Conservation (phyloP, 1,140 invertebrate genomes). For the Bradynema listronoti region DNA sequence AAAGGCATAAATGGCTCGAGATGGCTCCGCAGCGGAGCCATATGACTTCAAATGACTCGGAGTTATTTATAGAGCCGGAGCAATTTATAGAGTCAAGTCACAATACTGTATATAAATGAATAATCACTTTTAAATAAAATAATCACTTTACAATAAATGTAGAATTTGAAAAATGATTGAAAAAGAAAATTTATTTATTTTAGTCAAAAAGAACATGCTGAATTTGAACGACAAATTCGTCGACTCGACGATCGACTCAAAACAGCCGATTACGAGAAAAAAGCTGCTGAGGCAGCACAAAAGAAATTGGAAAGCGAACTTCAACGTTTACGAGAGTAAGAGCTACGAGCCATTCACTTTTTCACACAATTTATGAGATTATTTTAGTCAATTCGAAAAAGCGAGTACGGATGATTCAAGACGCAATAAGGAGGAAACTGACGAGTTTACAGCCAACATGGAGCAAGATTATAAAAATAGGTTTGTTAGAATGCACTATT, state of each 20-base stretch:
- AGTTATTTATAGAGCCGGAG: too few species aligned
- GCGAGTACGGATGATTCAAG: constrained; percentile 44
- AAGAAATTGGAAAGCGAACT: constrained; percentile 53
- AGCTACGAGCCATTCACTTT: background rate
- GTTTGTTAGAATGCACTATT: too few species aligned
- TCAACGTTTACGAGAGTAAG: constrained; percentile 46
- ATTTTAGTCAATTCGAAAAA: constrained; percentile 50
- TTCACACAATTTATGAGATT: constrained; percentile 6
- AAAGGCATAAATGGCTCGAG: constrained; percentile 1
- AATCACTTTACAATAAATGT: constrained; percentile 6
- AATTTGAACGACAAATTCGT: constrained; percentile 44
- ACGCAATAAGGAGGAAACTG: constrained; percentile 49
- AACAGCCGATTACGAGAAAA: constrained; percentile 37
- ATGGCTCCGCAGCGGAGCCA: too few species aligned
- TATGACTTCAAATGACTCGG: too few species aligned
- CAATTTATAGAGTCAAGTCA: too few species aligned
- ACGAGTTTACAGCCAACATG: constrained; percentile 44
- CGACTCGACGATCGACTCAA: constrained; percentile 54
- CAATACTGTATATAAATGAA: too few species aligned
- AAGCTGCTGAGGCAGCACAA: constrained; percentile 47
- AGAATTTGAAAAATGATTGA: too few species aligned
- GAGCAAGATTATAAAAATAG: constrained; percentile 55
- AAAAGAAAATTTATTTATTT: constrained; percentile 6
- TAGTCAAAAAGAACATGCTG: constrained; percentile 48
- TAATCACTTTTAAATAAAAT: too few species aligned